These are phyloP conservation scores for Luehdorfia chinensis DNA, from an alignment of 1,140 invertebrate genomes.

Conservation along the genomic window DNA sequence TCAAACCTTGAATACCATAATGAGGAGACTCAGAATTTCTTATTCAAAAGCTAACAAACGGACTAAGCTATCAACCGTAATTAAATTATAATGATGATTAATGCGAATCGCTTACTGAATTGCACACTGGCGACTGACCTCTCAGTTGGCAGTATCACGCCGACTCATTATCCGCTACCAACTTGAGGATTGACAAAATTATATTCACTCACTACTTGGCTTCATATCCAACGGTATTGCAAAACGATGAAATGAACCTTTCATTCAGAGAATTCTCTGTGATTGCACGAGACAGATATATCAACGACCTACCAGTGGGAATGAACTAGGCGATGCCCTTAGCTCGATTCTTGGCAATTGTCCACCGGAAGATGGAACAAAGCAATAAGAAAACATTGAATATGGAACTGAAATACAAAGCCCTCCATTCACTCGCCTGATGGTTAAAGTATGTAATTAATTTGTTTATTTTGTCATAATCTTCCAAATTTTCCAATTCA, in stretches of 20 bases:
- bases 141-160: slow-evolving; percentile 14
- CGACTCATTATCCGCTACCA: slow-evolving; percentile 29
- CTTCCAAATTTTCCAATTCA: neutral
- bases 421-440: slow-evolving; percentile 49
- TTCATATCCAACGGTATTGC: slow-evolving; percentile 53
- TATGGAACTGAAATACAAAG: slow-evolving; percentile 64
- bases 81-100: slow-evolving; percentile 13
- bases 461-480: slow-evolving; percentile 10
- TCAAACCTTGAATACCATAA: too few species aligned
- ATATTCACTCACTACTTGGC: slow-evolving; percentile 66
- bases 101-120: neutral
- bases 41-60: too few species aligned
- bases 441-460: slow-evolving; percentile 34
- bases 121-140: slow-evolving; percentile 15
- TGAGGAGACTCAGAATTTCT: too few species aligned
- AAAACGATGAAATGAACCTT: slow-evolving; percentile 61
- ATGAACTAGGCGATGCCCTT: slow-evolving; percentile 33
- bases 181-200: slow-evolving; percentile 45
- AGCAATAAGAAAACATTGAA: slow-evolving; percentile 55
- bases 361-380: slow-evolving; percentile 67
- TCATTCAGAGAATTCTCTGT: slow-evolving; percentile 67
- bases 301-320: slow-evolving; percentile 18
- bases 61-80: neutral
- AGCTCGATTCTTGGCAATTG: slow-evolving; percentile 68
- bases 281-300: slow-evolving; percentile 39